phyloP scores from a whole-genome alignment of 2,888 invertebrate species.

The Rambutsinella grinnellia region DNA sequence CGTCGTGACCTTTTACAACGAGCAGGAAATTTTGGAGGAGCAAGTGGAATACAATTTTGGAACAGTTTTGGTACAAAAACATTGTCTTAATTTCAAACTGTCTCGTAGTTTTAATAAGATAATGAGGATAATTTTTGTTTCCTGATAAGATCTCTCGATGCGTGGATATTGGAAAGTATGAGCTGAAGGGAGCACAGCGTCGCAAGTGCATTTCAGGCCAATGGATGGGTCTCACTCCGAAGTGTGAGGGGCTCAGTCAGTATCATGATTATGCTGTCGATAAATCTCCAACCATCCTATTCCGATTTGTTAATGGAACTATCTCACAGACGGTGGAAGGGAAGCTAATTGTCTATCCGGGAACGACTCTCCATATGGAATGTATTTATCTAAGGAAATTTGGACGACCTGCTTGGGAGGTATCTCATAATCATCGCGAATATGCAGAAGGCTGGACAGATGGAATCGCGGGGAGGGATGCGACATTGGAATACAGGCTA shows the following conservation, averaged over 20 bases:
- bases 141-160: slow-evolving; percentile 76
- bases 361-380: slow-evolving; percentile 86
- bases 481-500: slow-evolving; percentile 83
- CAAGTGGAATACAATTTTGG: slow-evolving; percentile 84
- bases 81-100: background rate
- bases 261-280: slow-evolving; percentile 82
- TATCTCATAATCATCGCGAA: slow-evolving; percentile 57
- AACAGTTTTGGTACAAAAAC: slow-evolving; percentile 74
- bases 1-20: slow-evolving; percentile 85
- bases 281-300: slow-evolving; percentile 57
- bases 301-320: slow-evolving; percentile 74
- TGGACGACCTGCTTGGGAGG: slow-evolving; percentile 87
- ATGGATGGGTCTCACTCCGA: slow-evolving; percentile 83
- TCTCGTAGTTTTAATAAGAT: slow-evolving; percentile 9
- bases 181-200: slow-evolving; percentile 80
- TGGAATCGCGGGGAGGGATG: slow-evolving; percentile 80
- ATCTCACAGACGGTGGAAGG: slow-evolving; percentile 90
- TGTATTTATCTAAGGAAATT: slow-evolving; percentile 89
- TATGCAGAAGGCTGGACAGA: slow-evolving; percentile 87
- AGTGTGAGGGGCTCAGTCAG: slow-evolving; percentile 86
- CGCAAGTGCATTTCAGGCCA: slow-evolving; percentile 82
- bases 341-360: slow-evolving; percentile 84
- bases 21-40: slow-evolving; percentile 81
- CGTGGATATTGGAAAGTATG: slow-evolving; percentile 86
- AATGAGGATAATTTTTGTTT: no score